Evolutionary conservation across 2,888 invertebrate species (phyloP), one percentile per base, ranked within the genome.

Genomic region (Dermolepida albohirtum): DNA sequence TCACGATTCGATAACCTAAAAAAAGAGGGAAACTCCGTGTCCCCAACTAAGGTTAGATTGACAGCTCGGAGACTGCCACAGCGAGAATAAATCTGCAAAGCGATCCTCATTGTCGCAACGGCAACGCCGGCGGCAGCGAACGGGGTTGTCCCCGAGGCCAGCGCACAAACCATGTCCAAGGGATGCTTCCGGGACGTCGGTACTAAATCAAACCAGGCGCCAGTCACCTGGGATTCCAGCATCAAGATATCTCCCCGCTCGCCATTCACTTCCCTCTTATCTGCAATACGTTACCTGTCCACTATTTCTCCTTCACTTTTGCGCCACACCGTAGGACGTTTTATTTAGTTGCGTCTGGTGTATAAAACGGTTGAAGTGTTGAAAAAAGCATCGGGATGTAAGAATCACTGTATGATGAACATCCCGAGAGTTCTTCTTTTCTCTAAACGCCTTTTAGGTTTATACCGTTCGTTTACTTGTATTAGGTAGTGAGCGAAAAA

Each of bases 141-240:
- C 17, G 16, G n/a, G n/a, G 22, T 27, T 14, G 75, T 78, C 78
- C 77, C 78, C 72, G 72, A 72, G 78, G 79, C 77, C 77, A 77
- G 72, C 78, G 78, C 80, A 79, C 79, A 80, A 80, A 80, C 79
- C 78, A 78, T 78, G 80, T 77, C 77, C 76, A 74, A 77, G 75
- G 74, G 75, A 78, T 74, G 75, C 77, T 78, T 80, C 78, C 79
- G 74, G 74, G 74, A 73, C 78, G 80, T 79, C 81, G 79, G 78
- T 77, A 79, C 79, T 82, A 82, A 82, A 82, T 82, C 82, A 82
- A 82, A 82, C 78, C 73, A 80, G 82, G 82, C 81, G 81, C 82
- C 81, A 80, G 79, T 80, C 81, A 80, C 81, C 79, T 79, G 80
- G 81, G 81, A 76, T 71, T 78, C 74, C 77, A 73, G 73, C 75